phyloP scores from a whole-genome alignment of 2,797 vertebrate genomes.

The Macroramphosus scolopax region DNA sequence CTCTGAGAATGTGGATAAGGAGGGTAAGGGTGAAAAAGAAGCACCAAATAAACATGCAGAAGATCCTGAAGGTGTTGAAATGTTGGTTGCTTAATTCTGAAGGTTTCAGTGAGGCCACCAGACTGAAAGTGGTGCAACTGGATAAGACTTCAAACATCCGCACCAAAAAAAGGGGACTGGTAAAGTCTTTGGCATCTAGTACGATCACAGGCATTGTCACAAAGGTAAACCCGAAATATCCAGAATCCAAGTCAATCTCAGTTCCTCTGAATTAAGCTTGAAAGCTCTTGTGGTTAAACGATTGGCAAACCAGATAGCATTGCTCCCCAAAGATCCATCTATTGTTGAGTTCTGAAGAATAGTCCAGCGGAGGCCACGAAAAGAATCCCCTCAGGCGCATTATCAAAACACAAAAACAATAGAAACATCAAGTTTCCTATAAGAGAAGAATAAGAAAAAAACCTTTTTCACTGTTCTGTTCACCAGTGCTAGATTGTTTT shows the following conservation, averaged over 20 bases:
- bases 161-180: conserved; percentile 70
- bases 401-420: neutral
- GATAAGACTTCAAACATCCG: conserved; percentile 67
- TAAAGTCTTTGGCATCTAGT: conserved; percentile 71
- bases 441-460: too few species aligned
- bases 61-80: conserved; percentile 33
- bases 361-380: conserved; percentile 22
- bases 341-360: neutral
- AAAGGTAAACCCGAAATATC: conserved; percentile 1
- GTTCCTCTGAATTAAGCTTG: conserved; percentile 4
- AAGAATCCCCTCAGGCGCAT: conserved; percentile 4
- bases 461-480: conserved; percentile 3
- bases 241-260: conserved; percentile 12
- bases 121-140: conserved; percentile 72
- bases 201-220: conserved; percentile 76
- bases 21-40: conserved; percentile 76
- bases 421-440: too few species aligned
- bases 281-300: too few species aligned
- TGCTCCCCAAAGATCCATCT: conserved; percentile 1
- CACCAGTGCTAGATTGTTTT: conserved; percentile 5
- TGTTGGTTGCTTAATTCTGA: neutral
- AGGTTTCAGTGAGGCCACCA: conserved; percentile 50
- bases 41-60: conserved; percentile 79
- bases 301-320: neutral
- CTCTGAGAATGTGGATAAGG: conserved; percentile 71